Evolutionary conservation across 2,113 vertebrate genomes (phyloP).

Genomic region (Lipotes vexillifer): DNA sequence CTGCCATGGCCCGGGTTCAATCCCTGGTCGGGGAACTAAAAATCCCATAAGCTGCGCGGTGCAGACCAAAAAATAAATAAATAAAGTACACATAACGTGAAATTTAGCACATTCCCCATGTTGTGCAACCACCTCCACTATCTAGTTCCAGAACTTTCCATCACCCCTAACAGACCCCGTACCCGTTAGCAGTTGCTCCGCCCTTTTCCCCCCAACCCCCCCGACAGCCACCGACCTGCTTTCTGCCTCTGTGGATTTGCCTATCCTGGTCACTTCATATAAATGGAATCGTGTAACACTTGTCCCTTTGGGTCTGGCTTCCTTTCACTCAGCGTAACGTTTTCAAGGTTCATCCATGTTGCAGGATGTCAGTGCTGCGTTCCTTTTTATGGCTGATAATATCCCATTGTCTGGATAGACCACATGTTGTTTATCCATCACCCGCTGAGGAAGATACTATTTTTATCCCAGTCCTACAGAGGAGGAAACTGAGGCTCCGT

Average conservation of each 20-base stretch:
- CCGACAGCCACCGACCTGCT: accelerated
- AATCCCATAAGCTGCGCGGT: neutral
- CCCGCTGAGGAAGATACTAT: accelerated
- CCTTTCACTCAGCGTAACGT: accelerated
- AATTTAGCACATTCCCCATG: no score
- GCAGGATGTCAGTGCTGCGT: neutral
- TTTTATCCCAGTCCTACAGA: neutral
- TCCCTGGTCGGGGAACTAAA: neutral
- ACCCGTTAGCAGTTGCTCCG: accelerated
- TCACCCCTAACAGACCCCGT: neutral
- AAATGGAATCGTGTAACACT: accelerated
- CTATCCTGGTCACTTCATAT: accelerated
- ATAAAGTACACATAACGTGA: neutral
- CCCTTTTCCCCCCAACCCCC: neutral
- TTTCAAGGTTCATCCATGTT: accelerated
- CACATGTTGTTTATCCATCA: accelerated
- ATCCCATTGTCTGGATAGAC: accelerated
- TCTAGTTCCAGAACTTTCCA: neutral
- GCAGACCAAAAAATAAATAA: neutral
- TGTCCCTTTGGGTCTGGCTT: accelerated
- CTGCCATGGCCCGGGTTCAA: neutral
- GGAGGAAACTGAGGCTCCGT: neutral
- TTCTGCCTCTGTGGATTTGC: accelerated
- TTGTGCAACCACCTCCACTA: no score
- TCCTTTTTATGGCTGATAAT: accelerated